These are phyloP conservation scores for Chelonus formosanus DNA, from an alignment of 2,888 invertebrate species.

Conservation along the genomic window DNA sequence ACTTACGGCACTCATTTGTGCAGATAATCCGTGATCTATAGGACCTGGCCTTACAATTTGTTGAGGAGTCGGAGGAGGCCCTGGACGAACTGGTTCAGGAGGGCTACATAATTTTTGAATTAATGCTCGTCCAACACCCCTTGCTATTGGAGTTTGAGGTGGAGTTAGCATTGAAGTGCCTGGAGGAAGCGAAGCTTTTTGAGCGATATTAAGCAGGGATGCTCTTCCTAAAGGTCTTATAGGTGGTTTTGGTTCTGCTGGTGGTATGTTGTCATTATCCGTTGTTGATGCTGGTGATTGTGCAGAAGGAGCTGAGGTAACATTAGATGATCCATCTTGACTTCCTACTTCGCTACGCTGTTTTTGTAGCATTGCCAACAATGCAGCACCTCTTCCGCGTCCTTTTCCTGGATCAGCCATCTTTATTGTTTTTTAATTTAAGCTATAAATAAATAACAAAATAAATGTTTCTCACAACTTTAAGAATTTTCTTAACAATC, in stretches of 20 bases:
- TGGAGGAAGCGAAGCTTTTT: not conserved
- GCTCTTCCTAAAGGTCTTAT: slow-evolving; percentile 2
- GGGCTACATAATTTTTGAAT: too few species aligned
- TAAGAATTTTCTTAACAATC: too few species aligned
- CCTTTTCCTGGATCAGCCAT: slow-evolving; percentile 20
- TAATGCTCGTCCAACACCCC: too few species aligned
- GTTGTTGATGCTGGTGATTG: not conserved
- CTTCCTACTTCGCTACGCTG: too few species aligned
- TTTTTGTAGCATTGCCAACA: slow-evolving; percentile 18
- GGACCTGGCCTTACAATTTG: too few species aligned
- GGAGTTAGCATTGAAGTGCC: not conserved
- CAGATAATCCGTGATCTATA: too few species aligned
- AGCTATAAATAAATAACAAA: not conserved
- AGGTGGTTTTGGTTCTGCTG: not conserved
- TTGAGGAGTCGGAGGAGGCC: too few species aligned
- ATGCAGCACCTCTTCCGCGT: slow-evolving; percentile 12
- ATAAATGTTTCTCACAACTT: not conserved
- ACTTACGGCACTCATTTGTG: too few species aligned
- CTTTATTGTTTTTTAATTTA: not conserved
- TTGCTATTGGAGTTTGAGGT: not conserved
- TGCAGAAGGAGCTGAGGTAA: not conserved
- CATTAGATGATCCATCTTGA: not conserved
- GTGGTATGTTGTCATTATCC: too few species aligned
- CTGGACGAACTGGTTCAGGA: too few species aligned
- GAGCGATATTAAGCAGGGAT: not conserved